Base-by-base conservation (phyloP, 2,888 invertebrate genomes). In the Onchidella celtica region DNA sequence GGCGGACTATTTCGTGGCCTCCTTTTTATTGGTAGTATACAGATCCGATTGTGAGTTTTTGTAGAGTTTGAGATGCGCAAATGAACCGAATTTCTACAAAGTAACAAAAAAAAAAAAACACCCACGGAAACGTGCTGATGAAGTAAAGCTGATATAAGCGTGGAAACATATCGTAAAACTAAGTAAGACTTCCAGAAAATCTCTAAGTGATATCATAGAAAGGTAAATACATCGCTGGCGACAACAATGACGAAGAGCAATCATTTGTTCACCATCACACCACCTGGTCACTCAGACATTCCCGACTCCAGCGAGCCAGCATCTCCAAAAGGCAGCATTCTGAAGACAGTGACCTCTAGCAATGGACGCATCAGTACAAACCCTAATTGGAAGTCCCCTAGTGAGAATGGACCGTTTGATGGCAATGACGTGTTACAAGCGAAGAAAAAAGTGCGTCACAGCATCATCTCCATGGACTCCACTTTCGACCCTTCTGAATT, bases 391-490 rank as follows among this genome's bases (percentile, higher is more conserved):
- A 66, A 68, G 21, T n/a, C 57, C 36, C 0, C 24, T 1, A 3
- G 24, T 14, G 66, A 68, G 14, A 55, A 34, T 17, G 77, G 77
- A 2, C 4, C 29, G 17, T 2, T 14, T 3, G 32, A 21, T 6
- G 29, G 14, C 11, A 4, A 21, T 14, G 68, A 68, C 0, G 2
- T 3, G 1, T 21, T 34, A 55, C 9, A n/a, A 2, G 68, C 36
- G 4, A 66, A 21, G 24, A 47, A 57, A 36, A 55, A 68, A 0
- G 77, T 77, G 17, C 77, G 77, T 0, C 76, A 76, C 76, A 77
- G 77, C 29, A 77, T 77, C 21, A 34, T 68, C 2, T 77, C 77
- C n/a, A 63, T 77, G 27, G 77, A 66, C 40, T 77, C 77, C 0
- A 34, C 77, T 3, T 14, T 57, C 0, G 75, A 65, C 21, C 2